Percentiles rank a stretch among this genome's conserved stretches.
Conservation (phyloP, 2,113 vertebrate genomes). For the Clarias gariepinus region DNA sequence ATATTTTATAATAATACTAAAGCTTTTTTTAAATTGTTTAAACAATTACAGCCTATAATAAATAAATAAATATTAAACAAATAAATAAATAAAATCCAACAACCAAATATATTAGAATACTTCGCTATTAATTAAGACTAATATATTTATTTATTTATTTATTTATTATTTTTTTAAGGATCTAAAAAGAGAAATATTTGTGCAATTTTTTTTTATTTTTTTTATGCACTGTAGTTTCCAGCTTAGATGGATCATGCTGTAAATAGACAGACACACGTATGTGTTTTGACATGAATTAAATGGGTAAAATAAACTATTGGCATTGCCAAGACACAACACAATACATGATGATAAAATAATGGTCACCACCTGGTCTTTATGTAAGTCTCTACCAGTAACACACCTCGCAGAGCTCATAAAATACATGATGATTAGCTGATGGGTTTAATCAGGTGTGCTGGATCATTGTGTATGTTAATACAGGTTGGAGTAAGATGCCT, state of each 20-base stretch:
- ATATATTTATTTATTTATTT: too few relatives aligned
- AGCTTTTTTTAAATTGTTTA: too few relatives aligned
- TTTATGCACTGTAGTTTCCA: not conserved
- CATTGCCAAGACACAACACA: not conserved
- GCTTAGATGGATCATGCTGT: not conserved
- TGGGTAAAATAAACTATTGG: not conserved
- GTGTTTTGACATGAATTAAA: not conserved
- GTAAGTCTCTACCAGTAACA: not conserved
- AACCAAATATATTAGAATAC: too few relatives aligned
- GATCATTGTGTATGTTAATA: not conserved
- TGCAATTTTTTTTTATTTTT: too few relatives aligned
- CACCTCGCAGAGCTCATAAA: conserved; percentile 9
- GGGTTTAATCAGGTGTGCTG: conserved; percentile 12
- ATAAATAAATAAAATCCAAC: too few relatives aligned
- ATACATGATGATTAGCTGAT: conserved; percentile 11
- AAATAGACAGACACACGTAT: not conserved
- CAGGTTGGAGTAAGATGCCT: not conserved
- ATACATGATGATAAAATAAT: too few relatives aligned
- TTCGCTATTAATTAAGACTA: too few relatives aligned
- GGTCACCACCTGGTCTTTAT: not conserved
- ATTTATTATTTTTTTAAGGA: too few relatives aligned
- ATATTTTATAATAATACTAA: too few relatives aligned
- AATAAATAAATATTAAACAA: too few relatives aligned
- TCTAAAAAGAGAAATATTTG: too few relatives aligned
- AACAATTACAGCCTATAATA: too few relatives aligned